Percentiles rank a stretch among this genome's conserved stretches.
Conservation (phyloP, 30 jellyfish, hydroid and myxozoan species). For the Hydra vulgaris region DNA sequence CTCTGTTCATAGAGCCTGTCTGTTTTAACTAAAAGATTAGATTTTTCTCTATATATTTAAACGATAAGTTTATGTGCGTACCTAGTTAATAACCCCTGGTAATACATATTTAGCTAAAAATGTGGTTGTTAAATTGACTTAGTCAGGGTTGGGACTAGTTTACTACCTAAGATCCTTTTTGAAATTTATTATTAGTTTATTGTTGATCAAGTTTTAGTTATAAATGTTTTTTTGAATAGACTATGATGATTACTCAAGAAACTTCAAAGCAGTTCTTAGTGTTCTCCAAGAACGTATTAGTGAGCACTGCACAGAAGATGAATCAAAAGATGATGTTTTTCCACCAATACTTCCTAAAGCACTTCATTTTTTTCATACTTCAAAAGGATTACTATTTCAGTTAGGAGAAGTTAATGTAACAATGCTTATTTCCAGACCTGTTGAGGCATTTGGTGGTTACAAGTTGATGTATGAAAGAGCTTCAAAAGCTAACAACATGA, state of each 20-base stretch:
- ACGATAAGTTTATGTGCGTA: no score
- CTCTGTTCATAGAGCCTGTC: no score
- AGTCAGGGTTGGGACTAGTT: no score
- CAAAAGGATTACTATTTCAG: slow-evolving; percentile 10
- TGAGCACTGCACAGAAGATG: slow-evolving; percentile 14
- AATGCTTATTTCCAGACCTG: slow-evolving; percentile 4
- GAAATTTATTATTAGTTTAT: no score
- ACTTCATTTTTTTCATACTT: slow-evolving; percentile 7
- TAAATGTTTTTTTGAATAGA: neutral
- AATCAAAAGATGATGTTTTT: neutral
- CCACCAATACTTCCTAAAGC: slow-evolving; percentile 3
- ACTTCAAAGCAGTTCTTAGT: neutral
- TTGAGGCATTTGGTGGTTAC: slow-evolving; percentile 5
- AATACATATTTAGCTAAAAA: no score
- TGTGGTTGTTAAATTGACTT: no score
- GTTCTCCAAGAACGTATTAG: slow-evolving; percentile 7
- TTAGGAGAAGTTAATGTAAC: slow-evolving; percentile 13
- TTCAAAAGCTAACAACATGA: slow-evolving; percentile 11
- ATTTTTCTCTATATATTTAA: no score
- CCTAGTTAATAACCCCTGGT: no score
- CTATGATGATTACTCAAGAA: slow-evolving; percentile 1
- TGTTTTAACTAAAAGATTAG: no score
- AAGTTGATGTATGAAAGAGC: neutral
- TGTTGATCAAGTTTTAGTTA: no score
- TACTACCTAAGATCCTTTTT: no score